Conservation (phyloP, 1,140 invertebrate genomes). For the Drosophila neocordata region DNA sequence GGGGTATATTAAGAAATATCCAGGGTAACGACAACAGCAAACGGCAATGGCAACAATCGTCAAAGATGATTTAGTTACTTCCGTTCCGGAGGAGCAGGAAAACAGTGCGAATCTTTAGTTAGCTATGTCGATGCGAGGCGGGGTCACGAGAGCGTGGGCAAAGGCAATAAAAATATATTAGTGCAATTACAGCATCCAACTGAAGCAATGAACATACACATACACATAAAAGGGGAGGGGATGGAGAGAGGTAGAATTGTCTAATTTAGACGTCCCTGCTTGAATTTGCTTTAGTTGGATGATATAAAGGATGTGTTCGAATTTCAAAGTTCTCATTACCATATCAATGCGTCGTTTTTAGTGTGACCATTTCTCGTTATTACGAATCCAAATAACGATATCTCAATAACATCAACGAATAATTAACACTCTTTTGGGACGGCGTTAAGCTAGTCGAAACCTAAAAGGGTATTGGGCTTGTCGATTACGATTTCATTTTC, state of each 20-base stretch:
- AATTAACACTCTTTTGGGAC: too few relatives aligned
- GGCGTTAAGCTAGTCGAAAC: too few relatives aligned
- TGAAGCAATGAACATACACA: constrained; percentile 33
- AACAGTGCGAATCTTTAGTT: constrained; percentile 4
- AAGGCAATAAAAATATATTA: constrained; percentile 80
- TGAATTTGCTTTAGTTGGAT: constrained; percentile 17
- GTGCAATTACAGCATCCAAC: constrained; percentile 76
- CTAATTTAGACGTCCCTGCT: constrained; percentile 61
- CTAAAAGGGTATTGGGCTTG: not conserved
- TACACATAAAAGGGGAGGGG: not conserved
- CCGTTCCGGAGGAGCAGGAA: constrained; percentile 35
- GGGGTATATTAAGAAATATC: not conserved
- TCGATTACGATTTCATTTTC: constrained; percentile 8
- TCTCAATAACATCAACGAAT: too few relatives aligned
- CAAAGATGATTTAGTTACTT: constrained; percentile 81
- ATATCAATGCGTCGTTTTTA: too few relatives aligned
- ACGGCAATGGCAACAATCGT: constrained; percentile 59
- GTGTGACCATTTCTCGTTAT: too few relatives aligned
- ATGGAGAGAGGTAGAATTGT: constrained; percentile 34
- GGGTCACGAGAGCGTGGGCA: constrained; percentile 30
- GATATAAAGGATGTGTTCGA: too few relatives aligned
- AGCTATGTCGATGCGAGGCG: constrained; percentile 11
- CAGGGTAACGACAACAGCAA: not conserved
- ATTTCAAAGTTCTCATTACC: too few relatives aligned
- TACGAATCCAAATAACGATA: too few relatives aligned